phyloP scores from a whole-genome alignment of 1,140 invertebrate species.

The Musca vetustissima region DNA sequence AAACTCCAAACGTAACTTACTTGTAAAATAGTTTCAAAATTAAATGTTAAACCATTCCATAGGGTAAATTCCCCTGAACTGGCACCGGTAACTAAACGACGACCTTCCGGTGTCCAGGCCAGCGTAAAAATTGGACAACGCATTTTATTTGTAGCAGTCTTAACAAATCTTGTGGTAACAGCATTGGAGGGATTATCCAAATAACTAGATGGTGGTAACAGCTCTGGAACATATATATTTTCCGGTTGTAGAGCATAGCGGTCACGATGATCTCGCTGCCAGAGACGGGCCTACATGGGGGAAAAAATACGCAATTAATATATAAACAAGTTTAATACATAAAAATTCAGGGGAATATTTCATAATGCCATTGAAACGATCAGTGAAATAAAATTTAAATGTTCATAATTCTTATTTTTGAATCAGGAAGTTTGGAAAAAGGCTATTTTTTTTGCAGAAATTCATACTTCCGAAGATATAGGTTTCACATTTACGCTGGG shows the following conservation, averaged over 20 bases:
- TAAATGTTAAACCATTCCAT: slow-evolving; percentile 99
- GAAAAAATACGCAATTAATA: too few species aligned
- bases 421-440: too few species aligned
- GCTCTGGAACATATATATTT: slow-evolving; percentile 82
- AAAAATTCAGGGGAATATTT: too few species aligned
- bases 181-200: slow-evolving; percentile 95
- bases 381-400: too few species aligned
- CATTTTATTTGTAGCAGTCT: slow-evolving; percentile 99
- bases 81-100: slow-evolving; percentile 95
- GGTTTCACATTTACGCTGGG: too few species aligned
- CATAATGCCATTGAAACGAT: too few species aligned
- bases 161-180: slow-evolving; percentile 94
- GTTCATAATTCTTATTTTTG: too few species aligned
- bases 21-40: slow-evolving; percentile 99
- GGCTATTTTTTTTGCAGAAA: too few species aligned
- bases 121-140: slow-evolving; percentile 98
- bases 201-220: slow-evolving; percentile 86
- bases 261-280: slow-evolving; percentile 91
- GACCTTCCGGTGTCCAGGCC: slow-evolving; percentile 98
- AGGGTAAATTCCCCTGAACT: slow-evolving; percentile 99
- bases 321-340: too few species aligned
- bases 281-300: slow-evolving; percentile 75
- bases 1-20: too few species aligned
- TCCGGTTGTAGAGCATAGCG: slow-evolving; percentile 86
- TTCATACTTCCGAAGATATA: too few species aligned